Percentiles rank a stretch among this genome's conserved stretches.
phyloP scores from a whole-genome alignment of 2,113 vertebrate genomes.

The Anguilla rostrata region DNA sequence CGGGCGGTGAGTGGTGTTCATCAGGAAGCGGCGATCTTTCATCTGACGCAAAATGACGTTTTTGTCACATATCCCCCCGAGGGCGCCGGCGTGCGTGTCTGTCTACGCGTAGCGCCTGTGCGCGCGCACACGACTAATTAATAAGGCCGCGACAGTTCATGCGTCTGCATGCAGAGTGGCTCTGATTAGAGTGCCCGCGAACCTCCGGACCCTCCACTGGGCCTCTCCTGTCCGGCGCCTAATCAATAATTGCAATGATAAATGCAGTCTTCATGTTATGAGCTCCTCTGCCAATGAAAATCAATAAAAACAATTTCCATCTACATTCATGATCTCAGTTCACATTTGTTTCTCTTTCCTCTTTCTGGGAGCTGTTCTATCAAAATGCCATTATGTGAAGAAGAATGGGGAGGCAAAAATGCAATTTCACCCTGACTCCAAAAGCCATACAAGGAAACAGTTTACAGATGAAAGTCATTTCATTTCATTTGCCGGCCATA shows the following conservation, averaged over 20 bases:
- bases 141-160: not conserved
- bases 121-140: not conserved
- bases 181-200: slow-evolving; percentile 34
- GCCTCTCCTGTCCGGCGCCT: slow-evolving; percentile 30
- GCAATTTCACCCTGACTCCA: slow-evolving; percentile 56
- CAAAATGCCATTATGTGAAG: slow-evolving; percentile 60
- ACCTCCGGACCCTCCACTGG: slow-evolving; percentile 25
- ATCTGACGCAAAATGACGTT: not conserved
- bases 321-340: slow-evolving; percentile 62
- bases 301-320: slow-evolving; percentile 82
- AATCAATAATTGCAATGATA: slow-evolving; percentile 63
- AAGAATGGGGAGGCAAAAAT: slow-evolving; percentile 36
- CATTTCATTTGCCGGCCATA: slow-evolving; percentile 54
- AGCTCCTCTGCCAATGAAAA: slow-evolving; percentile 69
- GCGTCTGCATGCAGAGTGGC: slow-evolving; percentile 16
- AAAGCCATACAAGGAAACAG: slow-evolving; percentile 54
- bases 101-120: no score
- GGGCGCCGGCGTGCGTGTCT: not conserved
- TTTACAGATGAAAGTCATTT: slow-evolving; percentile 62
- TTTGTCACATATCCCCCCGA: not conserved
- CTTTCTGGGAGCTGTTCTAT: slow-evolving; percentile 64
- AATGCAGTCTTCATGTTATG: slow-evolving; percentile 67
- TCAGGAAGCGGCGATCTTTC: not conserved
- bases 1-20: no score
- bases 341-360: slow-evolving; percentile 61